Evolutionary conservation across 2,797 vertebrate genomes (phyloP).

Genomic region (Picus viridis): DNA sequence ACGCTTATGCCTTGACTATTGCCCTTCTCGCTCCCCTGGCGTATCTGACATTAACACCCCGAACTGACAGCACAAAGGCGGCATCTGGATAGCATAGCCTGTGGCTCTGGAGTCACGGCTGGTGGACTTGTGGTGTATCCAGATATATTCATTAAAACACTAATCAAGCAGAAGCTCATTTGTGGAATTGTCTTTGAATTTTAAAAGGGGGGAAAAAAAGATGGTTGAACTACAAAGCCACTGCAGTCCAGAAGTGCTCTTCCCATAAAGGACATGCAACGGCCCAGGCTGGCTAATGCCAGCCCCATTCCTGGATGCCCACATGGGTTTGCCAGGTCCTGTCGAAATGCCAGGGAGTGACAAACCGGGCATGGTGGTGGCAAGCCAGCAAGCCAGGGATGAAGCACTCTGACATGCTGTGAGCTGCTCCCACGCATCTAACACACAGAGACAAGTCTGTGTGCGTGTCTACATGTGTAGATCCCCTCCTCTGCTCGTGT

Average conservation of each 20-base stretch:
- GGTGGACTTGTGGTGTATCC: constrained; percentile 72
- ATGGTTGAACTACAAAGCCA: not conserved
- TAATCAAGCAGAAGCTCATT: constrained; percentile 66
- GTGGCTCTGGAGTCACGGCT: constrained; percentile 72
- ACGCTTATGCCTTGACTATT: constrained; percentile 57
- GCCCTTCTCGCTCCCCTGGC: constrained; percentile 49
- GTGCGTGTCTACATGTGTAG: not conserved
- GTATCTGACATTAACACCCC: constrained; percentile 53
- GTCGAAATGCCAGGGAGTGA: not conserved
- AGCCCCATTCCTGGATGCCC: constrained; percentile 4
- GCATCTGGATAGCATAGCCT: constrained; percentile 56
- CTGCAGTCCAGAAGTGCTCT: not conserved
- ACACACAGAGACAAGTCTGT: not conserved
- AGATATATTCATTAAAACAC: constrained; percentile 77
- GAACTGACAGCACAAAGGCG: constrained; percentile 61
- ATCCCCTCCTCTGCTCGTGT: fast-evolving
- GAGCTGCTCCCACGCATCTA: not conserved
- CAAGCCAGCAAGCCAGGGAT: not conserved
- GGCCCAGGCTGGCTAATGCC: not conserved
- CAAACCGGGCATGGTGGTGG: not conserved
- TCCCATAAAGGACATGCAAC: not conserved
- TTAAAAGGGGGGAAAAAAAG: constrained; percentile 22
- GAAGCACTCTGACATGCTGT: not conserved
- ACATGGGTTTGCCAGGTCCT: not conserved
- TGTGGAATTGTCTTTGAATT: constrained; percentile 63